Base-by-base conservation (phyloP, 1,140 invertebrate genomes). In the Acromyrmex heyeri region DNA sequence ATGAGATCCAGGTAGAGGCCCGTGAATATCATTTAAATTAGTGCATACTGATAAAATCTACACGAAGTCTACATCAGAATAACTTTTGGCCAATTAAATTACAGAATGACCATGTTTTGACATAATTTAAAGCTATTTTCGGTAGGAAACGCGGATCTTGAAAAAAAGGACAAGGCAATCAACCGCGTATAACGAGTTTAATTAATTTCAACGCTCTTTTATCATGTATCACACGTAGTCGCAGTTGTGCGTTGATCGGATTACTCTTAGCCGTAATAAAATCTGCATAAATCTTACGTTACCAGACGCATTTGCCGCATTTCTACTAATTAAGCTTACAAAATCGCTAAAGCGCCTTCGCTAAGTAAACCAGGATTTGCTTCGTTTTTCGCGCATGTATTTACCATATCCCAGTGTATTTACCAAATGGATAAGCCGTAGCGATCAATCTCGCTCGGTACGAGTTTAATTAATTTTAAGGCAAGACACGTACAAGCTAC, bases 251-350 rank as follows among this genome's bases (percentile, higher is more conserved):
- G 38, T 30, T 82, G 53, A 82, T 82, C 67, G 67, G 38, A 82
- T 82, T 81, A 70, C 62, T 55, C 48, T 12, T 34, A 8, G 30
- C 4, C 64, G 77, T 21, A 69, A 69, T 81, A 69, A 81, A 81
- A 69, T 79, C 64, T 67, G n/a, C 77, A 79, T 78, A 65, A 78
- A 78, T 7, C 76, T 65, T 53, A 53, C 76, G 27, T 61, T 38
- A 38, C 27, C 24, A 62, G 27, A 24, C 48, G 30, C 21, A 30
- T 69, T 81, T 55, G 7, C 48, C 30, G 27, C 57, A n/a, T 61
- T 76, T 76, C 73, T 44, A 61, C 62, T 30, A 79, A 67, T 79
- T 69, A 81, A 81, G 77, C 64, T 81, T 69, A 81, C 48, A 69
- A 81, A 81, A 30, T 81, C 21, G 48, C 64, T 55, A 55, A 67